These are phyloP conservation scores for Catocala sponsa DNA, from an alignment of 2,888 invertebrate species.

Conservation along the genomic window DNA sequence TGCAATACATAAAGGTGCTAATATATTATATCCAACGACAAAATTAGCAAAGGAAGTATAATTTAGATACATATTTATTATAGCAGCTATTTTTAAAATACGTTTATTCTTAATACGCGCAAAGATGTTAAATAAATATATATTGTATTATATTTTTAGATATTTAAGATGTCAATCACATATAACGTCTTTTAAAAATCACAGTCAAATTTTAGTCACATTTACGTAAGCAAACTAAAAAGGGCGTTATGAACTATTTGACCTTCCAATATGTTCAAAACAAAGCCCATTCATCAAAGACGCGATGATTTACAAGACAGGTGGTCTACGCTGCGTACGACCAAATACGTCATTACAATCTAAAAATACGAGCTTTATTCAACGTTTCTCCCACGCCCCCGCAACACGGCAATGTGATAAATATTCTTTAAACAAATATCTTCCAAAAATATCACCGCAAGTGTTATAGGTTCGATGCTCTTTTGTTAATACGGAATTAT, in stretches of 20 bases:
- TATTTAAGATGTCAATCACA: background rate
- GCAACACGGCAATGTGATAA: constrained; percentile 27
- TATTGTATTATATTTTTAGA: no score
- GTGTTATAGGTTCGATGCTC: constrained; percentile 28
- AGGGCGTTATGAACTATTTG: constrained; percentile 35
- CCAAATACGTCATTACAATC: constrained; percentile 52
- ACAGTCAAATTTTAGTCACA: background rate
- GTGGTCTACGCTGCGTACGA: constrained; percentile 37
- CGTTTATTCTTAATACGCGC: no score
- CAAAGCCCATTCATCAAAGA: constrained; percentile 42
- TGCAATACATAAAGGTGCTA: no score
- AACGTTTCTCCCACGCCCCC: constrained; percentile 39
- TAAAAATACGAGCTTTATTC: constrained; percentile 51
- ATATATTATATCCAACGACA: no score
- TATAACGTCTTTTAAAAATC: constrained; percentile 2
- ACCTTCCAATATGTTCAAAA: constrained; percentile 38
- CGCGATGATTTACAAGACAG: constrained; percentile 50
- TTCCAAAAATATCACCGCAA: constrained; percentile 33
- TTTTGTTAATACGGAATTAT: constrained; percentile 18
- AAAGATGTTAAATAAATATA: no score
- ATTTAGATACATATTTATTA: no score
- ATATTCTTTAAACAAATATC: constrained; percentile 28
- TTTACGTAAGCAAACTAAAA: constrained; percentile 16
- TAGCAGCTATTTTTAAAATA: no score
- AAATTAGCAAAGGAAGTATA: no score